Evolutionary conservation across 2,888 invertebrate genomes (phyloP), one percentile per base, ranked within the genome.

Genomic region (Malthinus flaveolus): DNA sequence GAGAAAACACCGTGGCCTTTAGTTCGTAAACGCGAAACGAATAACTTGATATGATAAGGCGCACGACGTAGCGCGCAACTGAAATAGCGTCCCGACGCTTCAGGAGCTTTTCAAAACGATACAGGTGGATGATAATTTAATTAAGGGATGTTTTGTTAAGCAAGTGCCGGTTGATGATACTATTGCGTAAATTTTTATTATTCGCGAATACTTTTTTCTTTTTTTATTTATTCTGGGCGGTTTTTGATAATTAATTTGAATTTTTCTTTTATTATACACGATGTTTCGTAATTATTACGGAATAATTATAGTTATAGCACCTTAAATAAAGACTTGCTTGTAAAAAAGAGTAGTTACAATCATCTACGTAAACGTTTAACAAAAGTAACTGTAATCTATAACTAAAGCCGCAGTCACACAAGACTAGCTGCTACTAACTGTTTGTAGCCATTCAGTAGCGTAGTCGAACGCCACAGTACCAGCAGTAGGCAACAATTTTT

Each of bases 121-220:
- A 62, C 62, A 62, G 59, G 62, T 62, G 61, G 57, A 61, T 61
- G 62, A 62, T 62, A 62, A 59, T 57, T 59, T 61, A 61, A 61
- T 61, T 61, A 61, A 57, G 60, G 52, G 60, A 56, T 60, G 49
- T 56, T 60, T 59, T 60, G 51, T 56, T 59, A 55, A 55, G 36
- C 51, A 52, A 59, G 55, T 50, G 51, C 51, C 55, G 55, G 55
- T 59, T 59, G 50, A 55, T 47, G 42, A 59, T 47, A 54, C 50
- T 46, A 49, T 42, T 33, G 32, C 44, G 10, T 33, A 37, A 23
- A 31, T 54, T 47, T 46, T 53, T 42, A 32, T 12, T 42, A 15
- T 39, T 39, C 39, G 3, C 39, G 7, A 6, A 9, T 6, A 4
- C 9, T 35, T 35, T 35, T 35, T 35, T 39, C 9, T 39, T 39